phyloP scores from a whole-genome alignment of 2,113 vertebrate species.

The Pimephales promelas region DNA sequence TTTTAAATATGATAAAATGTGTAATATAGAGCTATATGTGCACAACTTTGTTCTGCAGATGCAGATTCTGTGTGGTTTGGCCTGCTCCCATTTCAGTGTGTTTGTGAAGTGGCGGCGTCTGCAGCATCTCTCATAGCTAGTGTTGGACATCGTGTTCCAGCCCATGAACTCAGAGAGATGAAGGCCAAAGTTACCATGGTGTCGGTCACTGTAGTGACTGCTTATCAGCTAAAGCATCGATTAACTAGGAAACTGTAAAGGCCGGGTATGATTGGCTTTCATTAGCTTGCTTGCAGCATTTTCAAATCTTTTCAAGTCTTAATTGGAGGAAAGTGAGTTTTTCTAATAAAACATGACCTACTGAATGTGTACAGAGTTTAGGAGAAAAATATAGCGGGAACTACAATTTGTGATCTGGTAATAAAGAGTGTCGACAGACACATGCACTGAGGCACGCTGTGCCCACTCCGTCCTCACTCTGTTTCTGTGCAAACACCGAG shows the following conservation, averaged over 20 bases:
- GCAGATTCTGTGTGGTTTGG: not conserved
- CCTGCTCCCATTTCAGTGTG: not conserved
- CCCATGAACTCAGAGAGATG: not conserved
- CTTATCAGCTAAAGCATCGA: constrained; percentile 38
- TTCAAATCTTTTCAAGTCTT: constrained; percentile 13
- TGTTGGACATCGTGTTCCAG: not conserved
- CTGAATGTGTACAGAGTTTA: not conserved
- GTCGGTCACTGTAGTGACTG: constrained; percentile 26
- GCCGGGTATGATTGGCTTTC: not conserved
- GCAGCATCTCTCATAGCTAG: not conserved
- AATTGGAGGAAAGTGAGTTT: not conserved
- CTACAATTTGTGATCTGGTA: not conserved
- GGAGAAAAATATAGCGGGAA: not conserved
- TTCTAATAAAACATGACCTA: constrained; percentile 1
- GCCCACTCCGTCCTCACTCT: too few species aligned
- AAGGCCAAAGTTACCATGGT: constrained; percentile 27
- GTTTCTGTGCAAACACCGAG: not conserved
- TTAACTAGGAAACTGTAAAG: constrained; percentile 6
- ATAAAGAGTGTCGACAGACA: not conserved
- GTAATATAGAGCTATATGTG: not conserved
- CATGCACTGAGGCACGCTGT: not conserved
- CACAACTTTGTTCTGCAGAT: not conserved
- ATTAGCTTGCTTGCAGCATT: constrained; percentile 6
- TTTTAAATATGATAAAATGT: not conserved
- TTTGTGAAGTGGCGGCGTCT: not conserved